Percentiles rank a stretch among this genome's conserved stretches.
Conservation (phyloP, 2,797 vertebrate species). For the Hydrolagus colliei region DNA sequence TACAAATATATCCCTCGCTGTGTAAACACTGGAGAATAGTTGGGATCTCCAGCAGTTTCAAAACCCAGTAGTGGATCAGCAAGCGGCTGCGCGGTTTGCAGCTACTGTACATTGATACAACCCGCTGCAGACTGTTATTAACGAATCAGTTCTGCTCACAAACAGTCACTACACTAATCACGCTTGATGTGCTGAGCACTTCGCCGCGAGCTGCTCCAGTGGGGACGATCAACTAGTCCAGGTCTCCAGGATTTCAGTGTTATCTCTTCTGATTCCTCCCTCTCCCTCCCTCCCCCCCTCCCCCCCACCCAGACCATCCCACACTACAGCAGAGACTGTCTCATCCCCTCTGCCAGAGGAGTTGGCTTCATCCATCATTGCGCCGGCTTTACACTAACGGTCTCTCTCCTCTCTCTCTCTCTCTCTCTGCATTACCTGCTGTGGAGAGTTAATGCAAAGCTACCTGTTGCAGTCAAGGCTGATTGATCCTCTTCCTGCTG, state of each 20-base stretch:
- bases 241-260: not conserved
- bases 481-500: not conserved
- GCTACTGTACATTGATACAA: not conserved
- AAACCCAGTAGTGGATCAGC: not conserved
- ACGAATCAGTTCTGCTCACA: too few species aligned
- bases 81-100: not conserved
- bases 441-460: not conserved
- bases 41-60: slow-evolving; percentile 40
- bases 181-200: too few species aligned
- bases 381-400: not conserved
- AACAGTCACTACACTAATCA: too few species aligned
- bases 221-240: not conserved
- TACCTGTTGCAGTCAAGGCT: not conserved
- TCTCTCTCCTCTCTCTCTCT: slow-evolving; percentile 34
- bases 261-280: too few species aligned
- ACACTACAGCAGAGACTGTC: not conserved
- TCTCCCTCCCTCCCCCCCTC: not conserved
- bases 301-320: not conserved
- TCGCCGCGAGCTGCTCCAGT: not conserved
- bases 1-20: slow-evolving; percentile 50
- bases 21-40: slow-evolving; percentile 49
- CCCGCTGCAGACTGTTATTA: too few species aligned
- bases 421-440: slow-evolving; percentile 36
- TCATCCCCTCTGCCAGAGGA: too few species aligned
- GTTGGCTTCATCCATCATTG: not conserved